Evolutionary conservation across 2,888 invertebrate species (phyloP).

Genomic region (Chaetogeoica ovagalla): DNA sequence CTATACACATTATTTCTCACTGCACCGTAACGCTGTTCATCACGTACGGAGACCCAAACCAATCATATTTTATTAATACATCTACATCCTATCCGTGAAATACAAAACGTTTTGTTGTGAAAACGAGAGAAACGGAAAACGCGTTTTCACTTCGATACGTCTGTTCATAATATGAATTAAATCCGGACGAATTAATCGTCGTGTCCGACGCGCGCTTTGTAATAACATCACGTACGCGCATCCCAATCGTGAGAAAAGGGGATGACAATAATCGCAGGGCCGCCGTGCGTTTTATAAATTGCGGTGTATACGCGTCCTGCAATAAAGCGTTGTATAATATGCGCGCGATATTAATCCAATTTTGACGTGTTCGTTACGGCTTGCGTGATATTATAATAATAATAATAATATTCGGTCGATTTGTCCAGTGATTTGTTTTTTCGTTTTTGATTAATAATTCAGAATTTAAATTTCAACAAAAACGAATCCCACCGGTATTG

Average conservation of each 20-base stretch:
- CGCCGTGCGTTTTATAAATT: slow-evolving; percentile 7
- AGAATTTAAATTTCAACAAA: slow-evolving; percentile 19
- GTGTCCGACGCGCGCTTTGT: background rate
- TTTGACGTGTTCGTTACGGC: slow-evolving; percentile 18
- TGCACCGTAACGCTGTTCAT: too few relatives aligned
- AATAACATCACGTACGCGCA: background rate
- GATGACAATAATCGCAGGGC: background rate
- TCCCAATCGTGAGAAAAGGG: slow-evolving; percentile 16
- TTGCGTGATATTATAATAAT: slow-evolving; percentile 27
- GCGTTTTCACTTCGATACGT: background rate
- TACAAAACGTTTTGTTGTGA: too few relatives aligned
- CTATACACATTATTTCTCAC: too few relatives aligned
- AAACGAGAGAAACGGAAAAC: background rate
- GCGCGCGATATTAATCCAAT: slow-evolving; percentile 21
- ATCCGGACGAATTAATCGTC: slow-evolving; percentile 1
- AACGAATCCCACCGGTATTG: background rate
- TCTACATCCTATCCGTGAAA: too few relatives aligned
- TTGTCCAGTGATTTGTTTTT: slow-evolving; percentile 9
- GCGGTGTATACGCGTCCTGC: background rate
- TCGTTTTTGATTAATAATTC: slow-evolving; percentile 3
- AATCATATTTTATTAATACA: too few relatives aligned
- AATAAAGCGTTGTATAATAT: background rate
- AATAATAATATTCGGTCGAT: slow-evolving; percentile 5
- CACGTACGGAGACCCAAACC: too few relatives aligned
- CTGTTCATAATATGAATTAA: background rate